Conservation (phyloP, 1,140 invertebrate genomes). For the Bathynomus jamesi region DNA sequence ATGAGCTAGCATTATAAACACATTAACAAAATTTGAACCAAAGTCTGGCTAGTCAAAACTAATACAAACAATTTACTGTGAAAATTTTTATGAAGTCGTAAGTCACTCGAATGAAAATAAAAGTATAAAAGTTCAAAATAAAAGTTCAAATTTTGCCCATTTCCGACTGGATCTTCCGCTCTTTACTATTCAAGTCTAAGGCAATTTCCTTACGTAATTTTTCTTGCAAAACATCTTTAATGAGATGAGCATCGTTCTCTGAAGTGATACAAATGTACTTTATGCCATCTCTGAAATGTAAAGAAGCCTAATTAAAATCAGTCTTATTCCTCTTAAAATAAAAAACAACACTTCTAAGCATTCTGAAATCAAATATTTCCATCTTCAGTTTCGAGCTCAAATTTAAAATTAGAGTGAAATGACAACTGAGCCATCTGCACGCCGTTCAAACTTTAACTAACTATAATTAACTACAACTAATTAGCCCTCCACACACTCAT, state of each 20-base stretch:
- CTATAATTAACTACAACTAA: too few species aligned
- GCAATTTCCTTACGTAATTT: conserved; percentile 6
- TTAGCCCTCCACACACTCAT: too few species aligned
- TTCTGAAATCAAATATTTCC: neutral
- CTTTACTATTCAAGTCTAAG: neutral
- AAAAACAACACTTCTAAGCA: neutral
- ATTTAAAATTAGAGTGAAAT: neutral
- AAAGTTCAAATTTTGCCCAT: neutral
- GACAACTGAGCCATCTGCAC: neutral
- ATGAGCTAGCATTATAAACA: too few species aligned
- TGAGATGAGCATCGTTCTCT: conserved; percentile 7
- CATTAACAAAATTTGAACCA: too few species aligned
- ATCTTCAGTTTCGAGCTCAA: neutral
- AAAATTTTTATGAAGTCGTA: neutral
- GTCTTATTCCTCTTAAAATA: neutral
- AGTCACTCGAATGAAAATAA: neutral
- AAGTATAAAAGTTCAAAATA: neutral
- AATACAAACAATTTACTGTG: neutral
- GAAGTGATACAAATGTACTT: conserved; percentile 14
- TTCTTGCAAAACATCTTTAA: conserved; percentile 11
- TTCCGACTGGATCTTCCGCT: neutral
- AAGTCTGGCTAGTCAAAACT: too few species aligned
- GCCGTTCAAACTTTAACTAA: neutral
- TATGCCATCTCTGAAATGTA: conserved; percentile 2
- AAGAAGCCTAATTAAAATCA: neutral